Base-by-base conservation (phyloP, 2,888 invertebrate genomes). In the Acrobeloides nanus region DNA sequence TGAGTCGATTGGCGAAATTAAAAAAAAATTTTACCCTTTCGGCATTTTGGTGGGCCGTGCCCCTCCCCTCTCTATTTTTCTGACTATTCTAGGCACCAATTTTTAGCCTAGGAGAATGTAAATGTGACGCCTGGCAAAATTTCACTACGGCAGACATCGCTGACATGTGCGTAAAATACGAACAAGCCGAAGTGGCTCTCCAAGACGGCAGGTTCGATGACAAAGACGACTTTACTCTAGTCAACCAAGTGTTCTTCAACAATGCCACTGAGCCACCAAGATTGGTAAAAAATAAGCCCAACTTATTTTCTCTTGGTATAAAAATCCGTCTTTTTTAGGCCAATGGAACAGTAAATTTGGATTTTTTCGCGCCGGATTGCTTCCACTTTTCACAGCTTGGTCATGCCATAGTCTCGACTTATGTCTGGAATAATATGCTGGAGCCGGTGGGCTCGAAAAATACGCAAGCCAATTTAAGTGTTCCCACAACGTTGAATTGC, bases 211-310 rank as follows among this genome's bases (percentile, higher is more conserved):
- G 61, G 18, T 37, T 25, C 15, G 62, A 56, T 42, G 64, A 64
- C 29, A 53, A 17, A 10, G 59, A 59, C 43, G 66, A 66, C 39
- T 66, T 66, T 51, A 62, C 66, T 8, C 52, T 58, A 7, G 61
- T 64, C 4, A 53, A 56, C 18, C 64, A 66, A 42, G 64, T 65
- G 20, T 61, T 62, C 51, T 57, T 66, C 48, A 48, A 53, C 38
- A 52, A 64, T 17, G 53, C 59, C 20, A 27, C 38, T 18, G 51
- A 48, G 20, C 64, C 64, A 3, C 51, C 64, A 12, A 51, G 50
- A 52, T 51, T 51, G 27, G 62, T 59, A 29, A 20, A 12, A 12
- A 17, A 45, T n/a, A n/a, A n/a, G n/a, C n/a, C n/a, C n/a, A n/a
- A n/a, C n/a, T n/a, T n/a, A n/a, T n/a, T n/a, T n/a, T n/a, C n/a